A percentile compares a stretch with the other conserved stretches of the same genome.
Conservation (phyloP, 2,113 vertebrate genomes). For the Leptobrachium leishanense region DNA sequence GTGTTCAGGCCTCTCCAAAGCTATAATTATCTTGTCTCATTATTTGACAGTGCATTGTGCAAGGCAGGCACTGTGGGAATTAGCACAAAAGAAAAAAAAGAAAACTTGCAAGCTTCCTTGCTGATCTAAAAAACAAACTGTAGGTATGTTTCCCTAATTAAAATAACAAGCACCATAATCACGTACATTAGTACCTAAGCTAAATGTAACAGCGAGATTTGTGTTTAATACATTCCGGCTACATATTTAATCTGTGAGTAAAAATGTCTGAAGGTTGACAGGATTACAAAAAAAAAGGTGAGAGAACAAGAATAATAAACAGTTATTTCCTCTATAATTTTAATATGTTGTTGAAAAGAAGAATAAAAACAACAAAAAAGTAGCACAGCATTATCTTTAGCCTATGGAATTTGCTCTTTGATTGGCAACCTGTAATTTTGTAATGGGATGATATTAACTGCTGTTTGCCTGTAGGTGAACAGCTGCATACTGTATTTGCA, state of each 20-base stretch:
- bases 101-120: constrained; percentile 51
- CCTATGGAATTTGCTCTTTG: not conserved
- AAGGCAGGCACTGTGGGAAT: constrained; percentile 63
- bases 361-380: not conserved
- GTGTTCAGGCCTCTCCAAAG: constrained; percentile 63
- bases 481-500: not conserved
- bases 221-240: constrained; percentile 20
- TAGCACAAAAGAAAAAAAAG: constrained; percentile 45
- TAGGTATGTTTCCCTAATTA: constrained; percentile 60
- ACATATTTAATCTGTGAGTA: not conserved
- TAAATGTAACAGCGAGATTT: constrained; percentile 49
- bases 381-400: constrained; percentile 31
- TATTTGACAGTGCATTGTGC: constrained; percentile 68
- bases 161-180: constrained; percentile 59
- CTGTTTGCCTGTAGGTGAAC: constrained; percentile 24
- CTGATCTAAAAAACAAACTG: constrained; percentile 53
- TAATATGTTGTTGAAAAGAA: not conserved
- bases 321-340: constrained; percentile 1
- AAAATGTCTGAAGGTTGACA: not conserved
- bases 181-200: constrained; percentile 52
- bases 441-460: constrained; percentile 9
- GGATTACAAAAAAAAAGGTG: not conserved
- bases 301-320: no score
- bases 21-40: constrained; percentile 72
- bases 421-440: constrained; percentile 25